Evolutionary conservation across 2,113 vertebrate species (phyloP), one percentile per base, ranked within the genome.

Genomic region (Lutjanus erythropterus): DNA sequence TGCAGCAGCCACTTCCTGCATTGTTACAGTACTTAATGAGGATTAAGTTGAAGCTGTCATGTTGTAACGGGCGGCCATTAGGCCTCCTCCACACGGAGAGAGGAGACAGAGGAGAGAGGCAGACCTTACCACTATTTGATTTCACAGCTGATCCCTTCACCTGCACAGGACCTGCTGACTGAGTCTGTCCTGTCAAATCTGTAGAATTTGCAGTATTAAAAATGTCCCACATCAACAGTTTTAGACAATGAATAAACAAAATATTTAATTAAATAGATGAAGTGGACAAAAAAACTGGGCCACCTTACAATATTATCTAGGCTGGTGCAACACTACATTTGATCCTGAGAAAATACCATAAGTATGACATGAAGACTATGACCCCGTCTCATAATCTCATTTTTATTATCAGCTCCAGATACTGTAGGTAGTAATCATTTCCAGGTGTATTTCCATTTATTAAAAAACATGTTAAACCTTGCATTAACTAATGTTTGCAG

Each of bases 1-100:
- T 89, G 93, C 92, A 90, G 92, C 91, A 92, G 91, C 92, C 74
- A 93, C 94, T 95, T 95, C 94, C 94, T 95, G 94, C 89, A 93
- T 93, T 94, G 92, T 94, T 93, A 92, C 92, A 86, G 83, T 88
- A 79, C 86, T 93, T 94, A 90, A 94, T 92, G 91, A 87, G 91
- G 93, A 95, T 95, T 93, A 95, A 94, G 91, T 93, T 93, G 92
- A 93, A 76, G 91, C 93, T 90, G 91, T 94, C 91, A 91, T 94
- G 90, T 87, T 86, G 83, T 73, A 81, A 49, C 72, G 64, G 89
- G 90, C 92, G 66, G 93, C 91, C 93, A 93, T 93, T 93, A 80
- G 77, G 61, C 75, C 73, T 76, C 0, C 76, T 84, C 73, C 75
- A 79, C 77, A 29, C 15, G 19, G 66, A 78, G 74, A 49, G 21